These are phyloP conservation scores for Prunella himalayana DNA, from an alignment of 2,113 vertebrate genomes.

Conservation along the genomic window DNA sequence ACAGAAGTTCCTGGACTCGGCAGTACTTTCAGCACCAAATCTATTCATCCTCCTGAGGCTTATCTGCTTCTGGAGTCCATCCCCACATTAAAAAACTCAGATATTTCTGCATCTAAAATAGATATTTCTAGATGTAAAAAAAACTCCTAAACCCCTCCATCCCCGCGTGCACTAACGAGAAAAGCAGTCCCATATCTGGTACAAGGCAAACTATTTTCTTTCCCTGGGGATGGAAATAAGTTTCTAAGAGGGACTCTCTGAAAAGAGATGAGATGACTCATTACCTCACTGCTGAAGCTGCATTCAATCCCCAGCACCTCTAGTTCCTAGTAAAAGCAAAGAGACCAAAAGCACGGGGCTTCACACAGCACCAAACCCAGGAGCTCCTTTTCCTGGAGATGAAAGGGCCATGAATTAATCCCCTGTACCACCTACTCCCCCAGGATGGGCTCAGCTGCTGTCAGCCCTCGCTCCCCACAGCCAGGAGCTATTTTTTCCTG, in stretches of 20 bases:
- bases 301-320: not conserved
- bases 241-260: not conserved
- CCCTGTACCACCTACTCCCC: slow-evolving; percentile 4
- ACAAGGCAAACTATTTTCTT: slow-evolving; percentile 12
- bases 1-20: not conserved
- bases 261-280: slow-evolving; percentile 25
- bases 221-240: not conserved
- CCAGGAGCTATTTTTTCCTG: slow-evolving; percentile 55
- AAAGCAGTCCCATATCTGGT: not conserved
- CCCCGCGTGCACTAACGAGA: not conserved
- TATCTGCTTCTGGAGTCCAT: not conserved
- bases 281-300: not conserved
- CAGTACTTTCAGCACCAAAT: not conserved
- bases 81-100: not conserved
- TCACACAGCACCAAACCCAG: not conserved
- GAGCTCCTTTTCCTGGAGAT: slow-evolving; percentile 5
- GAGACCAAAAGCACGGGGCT: accelerated
- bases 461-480: not conserved
- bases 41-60: not conserved
- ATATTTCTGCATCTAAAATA: not conserved
- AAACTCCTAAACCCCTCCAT: not conserved
- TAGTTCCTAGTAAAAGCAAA: not conserved
- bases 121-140: not conserved
- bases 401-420: slow-evolving; percentile 6
- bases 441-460: slow-evolving; percentile 10